Evolutionary conservation across 2,797 vertebrate genomes (phyloP), one percentile per base, ranked within the genome.

Genomic region (Cossypha caffra): DNA sequence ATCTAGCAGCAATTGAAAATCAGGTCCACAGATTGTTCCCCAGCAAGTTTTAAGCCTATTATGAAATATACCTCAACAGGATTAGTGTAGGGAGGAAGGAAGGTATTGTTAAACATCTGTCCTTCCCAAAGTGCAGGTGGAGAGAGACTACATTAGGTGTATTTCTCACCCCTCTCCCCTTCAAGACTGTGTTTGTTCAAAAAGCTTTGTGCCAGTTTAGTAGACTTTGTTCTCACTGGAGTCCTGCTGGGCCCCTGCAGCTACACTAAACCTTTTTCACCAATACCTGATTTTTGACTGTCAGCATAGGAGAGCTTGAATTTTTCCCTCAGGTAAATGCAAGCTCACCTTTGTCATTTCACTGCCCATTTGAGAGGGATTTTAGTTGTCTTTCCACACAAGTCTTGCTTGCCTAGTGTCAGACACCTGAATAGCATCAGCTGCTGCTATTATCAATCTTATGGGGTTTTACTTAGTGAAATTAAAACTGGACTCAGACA

Each of bases 151-250:
- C 13, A 29, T 71, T 47, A 38, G n/a, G 21, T 7, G 0, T 21
- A 5, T 38, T 67, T 66, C 29, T 38, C 6, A 38, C 11, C 0
- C 0, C 25, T 24, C 13, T 3, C 8, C 2, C 1, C 18, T 58
- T 78, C 67, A 51, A 51, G 40, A 28, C 17, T 59, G 11, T 37
- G 25, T 88, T 86, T 48, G 40, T 84, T 90, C 31, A 51, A 25
- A 76, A 74, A 52, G 13, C 17, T 84, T 81, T 75, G 26, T 85
- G 45, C 33, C 42, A 62, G 11, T n/a, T 66, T 71, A 45, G 29
- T 57, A 51, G 78, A 47, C 21, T 59, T 91, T 55, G 24, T 80
- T 92, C 48, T 88, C 28, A 11, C 12, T 18, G 28, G 55, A 83
- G 28, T 73, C 35, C 23, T 83, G 19, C 57, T 73, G 68, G 7